A percentile compares a stretch with the other conserved stretches of the same genome.
Evolutionary conservation across 37 sponge, comb jelly and placozoan species (phyloP).

Genomic region (Beroe ovata): DNA sequence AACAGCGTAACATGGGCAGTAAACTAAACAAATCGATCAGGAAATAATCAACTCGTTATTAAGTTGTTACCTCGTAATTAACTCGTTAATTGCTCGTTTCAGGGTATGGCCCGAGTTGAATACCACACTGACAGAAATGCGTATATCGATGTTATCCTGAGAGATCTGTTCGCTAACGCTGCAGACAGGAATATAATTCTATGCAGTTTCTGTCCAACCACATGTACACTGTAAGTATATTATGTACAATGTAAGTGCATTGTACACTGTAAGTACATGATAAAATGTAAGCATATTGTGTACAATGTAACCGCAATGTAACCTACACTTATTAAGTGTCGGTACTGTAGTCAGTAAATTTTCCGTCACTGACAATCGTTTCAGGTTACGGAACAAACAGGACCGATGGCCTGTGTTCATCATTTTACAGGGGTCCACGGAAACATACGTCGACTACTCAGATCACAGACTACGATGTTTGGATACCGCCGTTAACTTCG

Average conservation of each 20-base stretch:
- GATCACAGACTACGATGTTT: constrained; percentile 18
- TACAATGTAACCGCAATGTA: no score
- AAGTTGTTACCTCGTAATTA: no score
- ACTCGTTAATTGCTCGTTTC: no score
- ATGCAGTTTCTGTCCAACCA: constrained; percentile 56
- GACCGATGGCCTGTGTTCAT: constrained; percentile 25
- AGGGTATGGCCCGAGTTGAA: not conserved
- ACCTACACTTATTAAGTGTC: no score
- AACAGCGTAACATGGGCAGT: no score
- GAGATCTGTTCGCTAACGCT: not conserved
- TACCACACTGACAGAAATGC: constrained; percentile 44
- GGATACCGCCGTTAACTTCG: not conserved
- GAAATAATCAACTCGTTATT: no score
- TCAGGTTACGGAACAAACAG: constrained; percentile 39
- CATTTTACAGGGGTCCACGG: constrained; percentile 18
- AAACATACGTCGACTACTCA: constrained; percentile 6
- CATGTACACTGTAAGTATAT: constrained; percentile 9
- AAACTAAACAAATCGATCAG: no score
- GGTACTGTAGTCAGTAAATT: no score
- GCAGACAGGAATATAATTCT: constrained; percentile 25
- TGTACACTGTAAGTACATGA: no score
- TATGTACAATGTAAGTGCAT: not conserved
- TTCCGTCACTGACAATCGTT: no score
- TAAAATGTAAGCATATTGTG: no score
- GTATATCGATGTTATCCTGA: constrained; percentile 20